Evolutionary conservation across 2,888 invertebrate genomes (phyloP), one percentile per base, ranked within the genome.

Genomic region (Cyrtodaria siliqua): DNA sequence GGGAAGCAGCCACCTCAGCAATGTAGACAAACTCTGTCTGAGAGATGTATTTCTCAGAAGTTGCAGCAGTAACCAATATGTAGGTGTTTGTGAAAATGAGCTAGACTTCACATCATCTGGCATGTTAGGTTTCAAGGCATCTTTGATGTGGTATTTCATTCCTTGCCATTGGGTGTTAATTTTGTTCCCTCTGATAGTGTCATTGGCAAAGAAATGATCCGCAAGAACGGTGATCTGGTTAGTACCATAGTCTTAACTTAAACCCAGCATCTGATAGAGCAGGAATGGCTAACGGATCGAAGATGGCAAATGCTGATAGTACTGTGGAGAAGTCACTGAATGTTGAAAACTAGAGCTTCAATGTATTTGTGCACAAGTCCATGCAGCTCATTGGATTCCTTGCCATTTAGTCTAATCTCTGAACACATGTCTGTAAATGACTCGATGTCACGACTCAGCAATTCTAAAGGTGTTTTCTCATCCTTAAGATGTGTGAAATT

Each of bases 1-100:
- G n/a, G 23, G 74, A 71, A 0, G 69, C 56, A 47, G 66, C 73
- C 18, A 61, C 70, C 33, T 78, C 80, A 29, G 78, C 67, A 8
- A 78, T 18, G 24, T 27, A 52, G 2, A 40, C 27, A 0, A 78
- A 16, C 0, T 29, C 20, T 24, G 55, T n/a, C 56, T 42, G 20
- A 61, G 29, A 14, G n/a, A 53, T 42, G 53, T 1, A 23, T 23
- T 42, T 26, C 47, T 61, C 20, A 68, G 26, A 2, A 74, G 26
- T 14, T 74, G 68, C 0, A 33, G 8, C 23, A 74, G 18, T 9
- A 66, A 20, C 68, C 74, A 68, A n/a, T 57, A 49, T 12, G 67
- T 67, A 23, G 55, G 38, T 14, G 66, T 55, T 16, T 49, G 59
- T 40, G 16, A 20, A 12, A 18, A 2, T 9, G 2, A 50, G 1